Evolutionary conservation across 1,140 invertebrate species (phyloP).

Genomic region (Goniozus legneri): DNA sequence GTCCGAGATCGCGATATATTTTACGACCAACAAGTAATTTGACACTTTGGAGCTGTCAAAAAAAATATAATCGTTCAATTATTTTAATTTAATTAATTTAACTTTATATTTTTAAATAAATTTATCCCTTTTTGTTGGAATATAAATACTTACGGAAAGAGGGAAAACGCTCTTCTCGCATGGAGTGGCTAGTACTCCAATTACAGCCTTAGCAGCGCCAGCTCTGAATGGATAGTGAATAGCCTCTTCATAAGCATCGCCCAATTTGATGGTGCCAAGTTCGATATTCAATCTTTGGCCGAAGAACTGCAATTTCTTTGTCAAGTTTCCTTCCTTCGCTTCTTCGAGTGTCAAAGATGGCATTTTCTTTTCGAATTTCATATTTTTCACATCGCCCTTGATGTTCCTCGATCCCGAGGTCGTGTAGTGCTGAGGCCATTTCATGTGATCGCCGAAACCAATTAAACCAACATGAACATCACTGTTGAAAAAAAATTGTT

Average conservation of each 20-base stretch:
- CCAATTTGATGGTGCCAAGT: slow-evolving; percentile 40
- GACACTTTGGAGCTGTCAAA: slow-evolving; percentile 50
- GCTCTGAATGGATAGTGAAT: slow-evolving; percentile 62
- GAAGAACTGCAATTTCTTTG: slow-evolving; percentile 29
- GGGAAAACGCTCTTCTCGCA: slow-evolving; percentile 47
- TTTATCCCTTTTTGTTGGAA: not conserved
- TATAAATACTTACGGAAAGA: slow-evolving; percentile 37
- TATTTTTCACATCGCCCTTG: slow-evolving; percentile 51
- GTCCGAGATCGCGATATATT: slow-evolving; percentile 41
- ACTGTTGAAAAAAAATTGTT: slow-evolving; percentile 26
- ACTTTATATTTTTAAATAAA: slow-evolving; percentile 1
- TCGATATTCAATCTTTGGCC: slow-evolving; percentile 41
- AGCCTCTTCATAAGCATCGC: slow-evolving; percentile 57
- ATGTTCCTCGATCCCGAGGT: slow-evolving; percentile 56
- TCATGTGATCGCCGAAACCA: slow-evolving; percentile 57
- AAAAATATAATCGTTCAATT: not conserved
- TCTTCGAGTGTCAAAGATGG: slow-evolving; percentile 36
- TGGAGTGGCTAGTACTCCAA: slow-evolving; percentile 48
- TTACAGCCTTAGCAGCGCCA: slow-evolving; percentile 58
- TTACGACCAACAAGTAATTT: slow-evolving; percentile 45
- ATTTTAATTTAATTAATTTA: not conserved
- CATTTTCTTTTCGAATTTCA: slow-evolving; percentile 45
- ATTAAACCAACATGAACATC: slow-evolving; percentile 61
- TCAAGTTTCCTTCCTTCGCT: slow-evolving; percentile 27
- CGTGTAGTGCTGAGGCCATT: slow-evolving; percentile 59